phyloP scores from a whole-genome alignment of 2,113 vertebrate species.

The Ceuthmochares aereus region DNA sequence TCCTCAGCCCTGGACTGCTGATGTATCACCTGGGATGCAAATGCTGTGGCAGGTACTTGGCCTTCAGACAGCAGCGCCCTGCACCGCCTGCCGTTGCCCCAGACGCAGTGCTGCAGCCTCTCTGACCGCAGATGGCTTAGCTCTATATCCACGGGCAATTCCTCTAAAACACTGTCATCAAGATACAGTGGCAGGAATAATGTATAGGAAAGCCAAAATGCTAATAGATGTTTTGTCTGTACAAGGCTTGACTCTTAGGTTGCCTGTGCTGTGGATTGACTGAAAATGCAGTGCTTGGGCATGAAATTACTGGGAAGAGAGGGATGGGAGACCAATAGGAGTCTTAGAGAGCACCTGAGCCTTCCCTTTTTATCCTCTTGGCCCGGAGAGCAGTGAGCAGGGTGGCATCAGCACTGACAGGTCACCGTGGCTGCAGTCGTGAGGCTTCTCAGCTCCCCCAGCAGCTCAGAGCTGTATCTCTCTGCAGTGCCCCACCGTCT shows the following conservation, averaged over 20 bases:
- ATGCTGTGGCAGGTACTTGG: no score
- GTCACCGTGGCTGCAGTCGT: background rate
- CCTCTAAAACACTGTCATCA: background rate
- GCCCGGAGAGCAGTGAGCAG: background rate
- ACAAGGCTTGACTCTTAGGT: background rate
- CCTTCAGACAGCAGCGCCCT: background rate
- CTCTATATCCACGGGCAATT: background rate
- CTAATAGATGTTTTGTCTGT: background rate
- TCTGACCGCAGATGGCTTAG: background rate
- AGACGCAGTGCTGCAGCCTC: background rate
- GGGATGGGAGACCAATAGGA: background rate
- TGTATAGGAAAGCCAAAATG: background rate
- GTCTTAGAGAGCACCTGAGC: background rate
- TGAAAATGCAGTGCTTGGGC: background rate
- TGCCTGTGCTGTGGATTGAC: background rate
- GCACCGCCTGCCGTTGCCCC: background rate
- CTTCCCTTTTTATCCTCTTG: background rate
- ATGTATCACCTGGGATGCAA: no score
- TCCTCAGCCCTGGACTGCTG: background rate
- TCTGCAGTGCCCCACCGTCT: background rate
- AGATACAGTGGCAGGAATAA: background rate
- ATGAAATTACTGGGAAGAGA: background rate
- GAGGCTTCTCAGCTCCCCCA: background rate
- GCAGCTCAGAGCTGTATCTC: background rate
- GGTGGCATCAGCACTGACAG: rapidly evolving